These are phyloP conservation scores for Helicolenus hilgendorfi DNA, from an alignment of 2,797 vertebrate species.

Conservation along the genomic window DNA sequence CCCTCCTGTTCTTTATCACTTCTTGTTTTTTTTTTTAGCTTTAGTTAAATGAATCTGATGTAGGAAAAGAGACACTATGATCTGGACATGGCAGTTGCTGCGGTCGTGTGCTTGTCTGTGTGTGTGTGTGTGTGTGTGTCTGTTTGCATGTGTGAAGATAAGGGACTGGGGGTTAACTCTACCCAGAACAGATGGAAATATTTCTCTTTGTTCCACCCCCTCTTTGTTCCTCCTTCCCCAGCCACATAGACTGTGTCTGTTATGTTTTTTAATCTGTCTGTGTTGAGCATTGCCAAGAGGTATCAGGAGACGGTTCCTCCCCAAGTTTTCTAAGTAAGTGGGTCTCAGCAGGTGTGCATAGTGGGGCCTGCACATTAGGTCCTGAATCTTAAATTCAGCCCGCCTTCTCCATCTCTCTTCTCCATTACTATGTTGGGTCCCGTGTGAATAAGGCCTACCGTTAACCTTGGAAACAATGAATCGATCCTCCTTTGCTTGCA, in stretches of 20 bases:
- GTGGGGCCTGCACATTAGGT: conserved; percentile 24
- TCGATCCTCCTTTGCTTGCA: conserved; percentile 63
- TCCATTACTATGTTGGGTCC: conserved; percentile 47
- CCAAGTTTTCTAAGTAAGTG: conserved; percentile 42
- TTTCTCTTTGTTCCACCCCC: conserved; percentile 58
- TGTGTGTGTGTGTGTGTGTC: not conserved
- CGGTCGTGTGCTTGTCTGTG: not conserved
- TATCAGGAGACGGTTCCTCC: conserved; percentile 47
- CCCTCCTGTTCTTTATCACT: not conserved
- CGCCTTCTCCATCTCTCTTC: conserved; percentile 23
- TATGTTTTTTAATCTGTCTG: conserved; percentile 49
- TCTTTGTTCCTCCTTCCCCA: conserved; percentile 49
- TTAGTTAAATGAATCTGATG: conserved; percentile 22
- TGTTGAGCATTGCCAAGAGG: conserved; percentile 54
- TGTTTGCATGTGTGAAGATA: conserved; percentile 31
- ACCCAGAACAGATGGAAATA: conserved; percentile 58
- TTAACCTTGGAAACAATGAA: conserved; percentile 72
- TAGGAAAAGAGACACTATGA: not conserved
- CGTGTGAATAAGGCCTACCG: conserved; percentile 49
- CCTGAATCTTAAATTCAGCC: conserved; percentile 51
- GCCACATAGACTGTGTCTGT: conserved; percentile 55
- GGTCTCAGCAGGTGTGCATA: conserved; percentile 43
- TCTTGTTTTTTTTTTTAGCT: conserved; percentile 22
- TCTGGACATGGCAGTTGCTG: not conserved
- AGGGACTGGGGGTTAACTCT: conserved; percentile 10